Conservation (phyloP, 2,113 vertebrate genomes). For the Hypanus sabinus region DNA sequence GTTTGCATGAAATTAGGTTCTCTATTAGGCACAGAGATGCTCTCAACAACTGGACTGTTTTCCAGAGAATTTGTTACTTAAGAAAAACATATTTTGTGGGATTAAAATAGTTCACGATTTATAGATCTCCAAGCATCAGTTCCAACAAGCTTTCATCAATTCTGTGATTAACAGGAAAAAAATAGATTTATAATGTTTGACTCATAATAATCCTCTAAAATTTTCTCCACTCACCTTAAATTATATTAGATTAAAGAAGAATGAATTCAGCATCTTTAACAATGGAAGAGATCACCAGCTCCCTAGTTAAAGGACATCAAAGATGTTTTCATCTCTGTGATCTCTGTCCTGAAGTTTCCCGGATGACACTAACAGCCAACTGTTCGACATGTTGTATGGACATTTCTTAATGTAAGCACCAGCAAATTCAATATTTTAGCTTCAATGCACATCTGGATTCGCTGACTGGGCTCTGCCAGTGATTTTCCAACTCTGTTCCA, state of each 20-base stretch:
- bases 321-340: too few species aligned
- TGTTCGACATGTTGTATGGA: too few species aligned
- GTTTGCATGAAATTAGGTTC: constrained; percentile 10
- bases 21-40: not conserved
- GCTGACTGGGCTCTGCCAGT: too few species aligned
- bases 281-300: not conserved
- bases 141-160: not conserved
- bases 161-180: not conserved
- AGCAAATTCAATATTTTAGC: too few species aligned
- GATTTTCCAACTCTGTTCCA: too few species aligned
- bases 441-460: too few species aligned
- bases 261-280: not conserved
- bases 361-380: too few species aligned
- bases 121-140: constrained; percentile 3
- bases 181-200: too few species aligned
- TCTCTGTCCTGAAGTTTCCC: too few species aligned
- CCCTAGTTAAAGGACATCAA: not conserved
- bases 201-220: too few species aligned
- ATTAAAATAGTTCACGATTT: not conserved
- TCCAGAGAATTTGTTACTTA: not conserved
- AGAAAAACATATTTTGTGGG: constrained; percentile 20
- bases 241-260: not conserved
- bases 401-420: too few species aligned
- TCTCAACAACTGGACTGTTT: not conserved
- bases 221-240: too few species aligned